Percentiles rank a stretch among this genome's conserved stretches.
These are phyloP conservation scores for Apodemia mormo DNA, from an alignment of 2,888 invertebrate species.

Conservation along the genomic window DNA sequence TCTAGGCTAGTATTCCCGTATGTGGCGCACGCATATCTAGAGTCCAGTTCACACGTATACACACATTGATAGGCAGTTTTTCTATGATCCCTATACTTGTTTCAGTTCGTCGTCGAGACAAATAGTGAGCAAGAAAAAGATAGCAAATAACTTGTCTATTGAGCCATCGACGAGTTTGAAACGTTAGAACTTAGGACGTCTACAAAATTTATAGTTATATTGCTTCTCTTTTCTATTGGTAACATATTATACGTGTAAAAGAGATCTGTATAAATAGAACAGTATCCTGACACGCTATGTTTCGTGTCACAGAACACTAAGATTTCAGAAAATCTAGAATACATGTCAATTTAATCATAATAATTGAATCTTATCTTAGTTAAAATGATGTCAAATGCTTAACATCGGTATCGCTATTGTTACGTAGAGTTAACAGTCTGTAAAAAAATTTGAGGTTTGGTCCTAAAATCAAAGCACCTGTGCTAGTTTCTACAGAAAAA, in stretches of 20 bases:
- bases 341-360: not conserved
- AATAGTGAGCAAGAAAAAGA: conserved; percentile 44
- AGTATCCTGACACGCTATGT: conserved; percentile 36
- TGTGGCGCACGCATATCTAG: conserved; percentile 57
- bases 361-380: not conserved
- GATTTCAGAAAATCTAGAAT: conserved; percentile 38
- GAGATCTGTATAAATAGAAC: conserved; percentile 32
- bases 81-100: conserved; percentile 66
- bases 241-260: conserved; percentile 29
- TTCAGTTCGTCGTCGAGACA: conserved; percentile 44
- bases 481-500: too few relatives aligned
- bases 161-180: conserved; percentile 38
- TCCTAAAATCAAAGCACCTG: too few relatives aligned
- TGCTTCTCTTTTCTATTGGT: conserved; percentile 37
- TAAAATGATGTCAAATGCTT: not conserved
- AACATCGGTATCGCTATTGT: too few relatives aligned
- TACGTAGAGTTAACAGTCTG: too few relatives aligned
- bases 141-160: conserved; percentile 44
- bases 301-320: conserved; percentile 41
- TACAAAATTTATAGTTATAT: conserved; percentile 29
- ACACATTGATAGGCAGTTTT: conserved; percentile 51
- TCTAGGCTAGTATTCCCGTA: conserved; percentile 58
- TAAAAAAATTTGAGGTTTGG: too few relatives aligned
- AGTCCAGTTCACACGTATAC: conserved; percentile 51
- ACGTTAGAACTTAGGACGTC: conserved; percentile 29